A percentile compares a stretch with the other conserved stretches of the same genome.
phyloP scores from a whole-genome alignment of 1,140 invertebrate genomes.

The Cyrtorhinus lividipennis region DNA sequence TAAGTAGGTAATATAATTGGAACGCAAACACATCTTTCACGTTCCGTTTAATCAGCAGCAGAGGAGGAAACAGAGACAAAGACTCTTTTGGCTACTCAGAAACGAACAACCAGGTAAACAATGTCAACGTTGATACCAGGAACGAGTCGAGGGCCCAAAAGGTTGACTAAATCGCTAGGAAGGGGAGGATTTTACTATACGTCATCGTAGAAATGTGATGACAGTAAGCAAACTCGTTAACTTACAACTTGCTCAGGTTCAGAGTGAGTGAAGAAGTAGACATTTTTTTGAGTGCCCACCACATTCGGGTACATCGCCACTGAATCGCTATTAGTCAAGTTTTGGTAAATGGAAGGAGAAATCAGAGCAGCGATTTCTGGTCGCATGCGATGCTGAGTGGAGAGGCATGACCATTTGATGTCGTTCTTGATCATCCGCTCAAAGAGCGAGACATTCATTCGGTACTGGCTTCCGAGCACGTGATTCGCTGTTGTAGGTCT shows the following conservation, averaged over 20 bases:
- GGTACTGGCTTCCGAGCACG: conserved; percentile 38
- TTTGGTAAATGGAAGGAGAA: conserved; percentile 42
- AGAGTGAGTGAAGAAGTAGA: conserved; percentile 46
- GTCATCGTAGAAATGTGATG: too few relatives aligned
- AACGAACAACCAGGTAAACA: too few relatives aligned
- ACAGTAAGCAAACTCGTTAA: too few relatives aligned
- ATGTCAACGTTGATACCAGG: too few relatives aligned
- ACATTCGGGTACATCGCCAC: conserved; percentile 37
- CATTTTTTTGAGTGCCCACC: conserved; percentile 34
- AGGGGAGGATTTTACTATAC: too few relatives aligned
- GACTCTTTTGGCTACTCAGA: too few relatives aligned
- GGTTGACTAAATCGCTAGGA: too few relatives aligned
- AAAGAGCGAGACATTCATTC: conserved; percentile 54
- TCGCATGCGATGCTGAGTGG: conserved; percentile 50
- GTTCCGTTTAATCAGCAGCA: too few relatives aligned
- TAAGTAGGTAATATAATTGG: too few relatives aligned
- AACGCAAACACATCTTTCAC: too few relatives aligned
- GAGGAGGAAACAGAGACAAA: too few relatives aligned
- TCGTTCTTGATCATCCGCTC: conserved; percentile 50
- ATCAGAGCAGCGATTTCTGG: conserved; percentile 45
- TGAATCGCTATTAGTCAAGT: conserved; percentile 37
- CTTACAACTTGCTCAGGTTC: not conserved
- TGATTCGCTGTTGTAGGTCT: conserved; percentile 46
- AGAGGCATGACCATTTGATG: conserved; percentile 36
- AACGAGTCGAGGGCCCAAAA: too few relatives aligned